Percentiles rank a stretch among this genome's conserved stretches.
Evolutionary conservation across 2,888 invertebrate genomes (phyloP).

Genomic region (Sminthurinus aureus): DNA sequence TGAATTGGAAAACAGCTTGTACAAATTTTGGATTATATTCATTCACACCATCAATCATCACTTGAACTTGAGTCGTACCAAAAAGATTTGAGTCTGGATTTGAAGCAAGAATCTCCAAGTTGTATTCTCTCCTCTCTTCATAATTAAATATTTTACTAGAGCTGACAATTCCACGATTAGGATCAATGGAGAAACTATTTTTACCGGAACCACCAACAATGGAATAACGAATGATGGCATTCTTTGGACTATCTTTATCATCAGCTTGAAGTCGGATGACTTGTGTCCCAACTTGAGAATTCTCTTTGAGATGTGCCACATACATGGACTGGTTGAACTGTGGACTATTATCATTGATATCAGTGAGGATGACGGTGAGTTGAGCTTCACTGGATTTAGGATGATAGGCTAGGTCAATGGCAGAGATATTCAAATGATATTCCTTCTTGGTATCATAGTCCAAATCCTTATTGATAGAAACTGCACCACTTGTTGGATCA

Average conservation of each 20-base stretch:
- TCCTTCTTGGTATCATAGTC: conserved; percentile 88
- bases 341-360: conserved; percentile 94
- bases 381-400: conserved; percentile 83
- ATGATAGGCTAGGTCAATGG: conserved; percentile 81
- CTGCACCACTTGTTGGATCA: conserved; percentile 77
- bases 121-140: conserved; percentile 72
- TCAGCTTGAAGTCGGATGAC: conserved; percentile 86
- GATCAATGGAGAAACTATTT: conserved; percentile 84
- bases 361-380: conserved; percentile 84
- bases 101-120: conserved; percentile 81
- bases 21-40: conserved; percentile 95
- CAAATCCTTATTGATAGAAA: conserved; percentile 79
- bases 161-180: conserved; percentile 87
- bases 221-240: conserved; percentile 77
- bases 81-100: conserved; percentile 79
- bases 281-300: conserved; percentile 91
- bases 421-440: conserved; percentile 86
- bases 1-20: conserved; percentile 90
- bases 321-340: conserved; percentile 82
- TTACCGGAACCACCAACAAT: conserved; percentile 72
- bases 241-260: conserved; percentile 87
- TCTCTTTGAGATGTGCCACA: conserved; percentile 83
- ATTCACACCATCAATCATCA: conserved; percentile 86
- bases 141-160: conserved; percentile 79
- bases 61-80: conserved; percentile 75